Base-by-base conservation (phyloP, 2,113 vertebrate genomes). In the Platichthys stellatus region DNA sequence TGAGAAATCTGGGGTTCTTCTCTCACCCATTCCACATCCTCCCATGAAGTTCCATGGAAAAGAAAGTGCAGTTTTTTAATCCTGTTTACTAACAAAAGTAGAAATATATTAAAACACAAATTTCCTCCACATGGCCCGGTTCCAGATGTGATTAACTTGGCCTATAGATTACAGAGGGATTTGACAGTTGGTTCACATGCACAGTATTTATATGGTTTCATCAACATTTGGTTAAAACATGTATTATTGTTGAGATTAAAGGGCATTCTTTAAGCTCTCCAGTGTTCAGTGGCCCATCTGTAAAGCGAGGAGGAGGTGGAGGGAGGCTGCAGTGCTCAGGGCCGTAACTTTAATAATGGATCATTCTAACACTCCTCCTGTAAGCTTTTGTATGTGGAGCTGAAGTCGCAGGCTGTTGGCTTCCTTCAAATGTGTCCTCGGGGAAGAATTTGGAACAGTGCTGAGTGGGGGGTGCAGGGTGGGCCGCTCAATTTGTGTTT, bases 301-400 rank as follows among this genome's bases (percentile, higher is more conserved):
- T 88, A 60, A 18, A 63, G 40, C 10, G 4, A 31, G 66, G 65
- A 31, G 40, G 26, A 49, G 49, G 49, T 58, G 47, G 58, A 65
- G 35, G 35, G 26, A 31, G 75, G 69, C 13, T 21, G 23, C 31
- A 26, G 63, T 12, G 63, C 72, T 72, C 59, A 58, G 62, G 76
- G 74, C 69, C 51, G 63, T 84, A 83, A 67, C 31, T 74, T n/a
- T 67, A 74, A 58, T 83, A 82, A 88, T 83, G 74, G 80, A 77
- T 85, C 77, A 72, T 72, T 83, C 68, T 79, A 76, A 56, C 77
- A 83, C 57, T 80, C 73, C 77, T 86, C 73, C 77, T 86, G 54
- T 71, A 78, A 78, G 63, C 81, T 74, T 85, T 83, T 77, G 77
- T 83, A 24, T 86, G 63, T 31, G 26, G 80, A 73, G 31, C 70